A percentile compares a stretch with the other conserved stretches of the same genome.
Conservation (phyloP, 2,113 vertebrate species). For the Albula goreensis region DNA sequence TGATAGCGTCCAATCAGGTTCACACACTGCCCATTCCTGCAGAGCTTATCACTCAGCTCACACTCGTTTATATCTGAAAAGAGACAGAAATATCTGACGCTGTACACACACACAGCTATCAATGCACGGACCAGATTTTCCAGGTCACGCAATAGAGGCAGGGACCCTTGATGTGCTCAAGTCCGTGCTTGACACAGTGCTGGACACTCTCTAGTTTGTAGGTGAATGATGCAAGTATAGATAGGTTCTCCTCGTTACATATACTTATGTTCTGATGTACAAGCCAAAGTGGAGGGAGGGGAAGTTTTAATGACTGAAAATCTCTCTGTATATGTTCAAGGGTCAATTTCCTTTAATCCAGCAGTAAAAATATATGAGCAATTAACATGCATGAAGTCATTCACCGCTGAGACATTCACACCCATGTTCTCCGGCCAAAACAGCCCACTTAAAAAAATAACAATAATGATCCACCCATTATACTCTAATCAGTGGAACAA, state of each 20-base stretch:
- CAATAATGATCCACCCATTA: slow-evolving; percentile 26
- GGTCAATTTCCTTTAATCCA: slow-evolving; percentile 1
- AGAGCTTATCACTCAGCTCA: slow-evolving; percentile 84
- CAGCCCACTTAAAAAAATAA: slow-evolving; percentile 36
- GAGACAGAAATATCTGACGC: slow-evolving; percentile 19
- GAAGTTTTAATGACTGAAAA: background rate
- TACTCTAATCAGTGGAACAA: slow-evolving; percentile 4
- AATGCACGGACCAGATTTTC: too few relatives aligned
- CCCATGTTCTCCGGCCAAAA: slow-evolving; percentile 35
- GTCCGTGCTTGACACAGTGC: too few relatives aligned
- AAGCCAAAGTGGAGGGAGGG: background rate
- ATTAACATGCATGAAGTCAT: slow-evolving; percentile 41
- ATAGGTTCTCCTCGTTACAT: too few relatives aligned
- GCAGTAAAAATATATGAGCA: slow-evolving; percentile 35
- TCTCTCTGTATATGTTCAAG: slow-evolving; percentile 37
- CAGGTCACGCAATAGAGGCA: too few relatives aligned
- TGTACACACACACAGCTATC: too few relatives aligned
- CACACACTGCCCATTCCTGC: slow-evolving; percentile 87
- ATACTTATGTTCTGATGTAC: background rate
- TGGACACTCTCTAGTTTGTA: too few relatives aligned
- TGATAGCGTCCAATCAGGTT: slow-evolving; percentile 95
- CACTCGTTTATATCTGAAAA: slow-evolving; percentile 91
- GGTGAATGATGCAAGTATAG: too few relatives aligned
- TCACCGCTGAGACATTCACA: slow-evolving; percentile 5
- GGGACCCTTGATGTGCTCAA: too few relatives aligned